phyloP scores from a whole-genome alignment of 2,888 invertebrate genomes.

The Tenthredo distinguenda region DNA sequence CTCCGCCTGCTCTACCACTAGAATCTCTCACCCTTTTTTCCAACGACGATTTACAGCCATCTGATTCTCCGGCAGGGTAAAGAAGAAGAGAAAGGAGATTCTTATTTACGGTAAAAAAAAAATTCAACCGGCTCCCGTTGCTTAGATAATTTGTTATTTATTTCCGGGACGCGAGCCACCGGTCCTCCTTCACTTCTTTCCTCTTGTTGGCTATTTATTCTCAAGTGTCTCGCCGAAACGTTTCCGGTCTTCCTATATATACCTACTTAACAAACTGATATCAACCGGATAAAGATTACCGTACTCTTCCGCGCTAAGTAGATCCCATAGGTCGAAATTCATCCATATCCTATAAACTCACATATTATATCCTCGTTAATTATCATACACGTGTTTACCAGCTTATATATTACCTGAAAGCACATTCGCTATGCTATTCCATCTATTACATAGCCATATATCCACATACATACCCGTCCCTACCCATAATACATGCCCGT shows the following conservation, averaged over 20 bases:
- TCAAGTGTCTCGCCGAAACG: constrained; percentile 58
- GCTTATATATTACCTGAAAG: not conserved
- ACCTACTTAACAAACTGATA: constrained; percentile 56
- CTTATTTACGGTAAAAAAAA: constrained; percentile 66
- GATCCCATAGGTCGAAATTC: not conserved
- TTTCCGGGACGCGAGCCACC: constrained; percentile 57
- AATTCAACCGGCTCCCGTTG: constrained; percentile 54
- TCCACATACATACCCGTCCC: not conserved
- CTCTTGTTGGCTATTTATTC: constrained; percentile 58
- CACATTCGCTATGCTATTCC: not conserved
- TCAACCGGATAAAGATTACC: constrained; percentile 35
- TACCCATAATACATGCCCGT: constrained; percentile 15
- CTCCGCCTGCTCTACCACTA: constrained; percentile 19
- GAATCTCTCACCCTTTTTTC: constrained; percentile 22
- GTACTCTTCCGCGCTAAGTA: not conserved
- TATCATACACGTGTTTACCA: not conserved
- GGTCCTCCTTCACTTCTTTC: constrained; percentile 23
- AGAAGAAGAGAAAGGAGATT: constrained; percentile 51
- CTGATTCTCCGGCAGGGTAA: constrained; percentile 65
- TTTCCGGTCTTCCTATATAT: constrained; percentile 59
- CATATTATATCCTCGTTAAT: not conserved
- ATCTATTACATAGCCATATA: constrained; percentile 9
- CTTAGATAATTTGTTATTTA: constrained; percentile 66
- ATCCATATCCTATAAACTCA: not conserved
- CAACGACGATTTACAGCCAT: constrained; percentile 71